Evolutionary conservation across 1,140 invertebrate species (phyloP).

Genomic region (Cydia strobilella): DNA sequence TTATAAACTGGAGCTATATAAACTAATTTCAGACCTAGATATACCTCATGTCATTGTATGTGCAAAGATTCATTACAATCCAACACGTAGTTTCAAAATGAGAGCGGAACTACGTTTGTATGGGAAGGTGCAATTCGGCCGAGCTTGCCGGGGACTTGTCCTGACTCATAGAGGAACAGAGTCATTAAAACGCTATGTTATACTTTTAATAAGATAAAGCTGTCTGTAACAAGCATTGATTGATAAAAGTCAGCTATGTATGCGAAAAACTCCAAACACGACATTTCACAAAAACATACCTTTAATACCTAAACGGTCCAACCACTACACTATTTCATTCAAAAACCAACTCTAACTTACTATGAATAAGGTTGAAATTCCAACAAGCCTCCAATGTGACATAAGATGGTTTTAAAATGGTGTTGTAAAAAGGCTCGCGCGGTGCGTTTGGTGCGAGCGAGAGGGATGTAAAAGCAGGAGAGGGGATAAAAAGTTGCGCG

Average conservation of each 20-base stretch:
- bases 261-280: constrained; percentile 18
- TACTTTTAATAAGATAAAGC: constrained; percentile 9
- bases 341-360: not conserved
- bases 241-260: constrained; percentile 27
- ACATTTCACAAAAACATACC: not conserved
- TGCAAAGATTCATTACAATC: no score
- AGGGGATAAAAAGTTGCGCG: constrained; percentile 12
- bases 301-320: not conserved
- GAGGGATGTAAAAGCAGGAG: not conserved
- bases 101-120: no score
- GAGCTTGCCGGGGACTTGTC: no score
- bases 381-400: not conserved
- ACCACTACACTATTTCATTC: not conserved
- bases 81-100: no score
- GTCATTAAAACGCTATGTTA: not conserved
- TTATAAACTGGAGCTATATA: no score
- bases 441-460: constrained; percentile 23
- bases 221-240: constrained; percentile 17
- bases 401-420: not conserved
- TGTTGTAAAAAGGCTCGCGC: constrained; percentile 7
- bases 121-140: no score
- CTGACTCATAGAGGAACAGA: not conserved
- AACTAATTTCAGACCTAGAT: no score
- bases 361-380: not conserved
- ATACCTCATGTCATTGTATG: no score